These are phyloP conservation scores for Bubo bubo DNA, from an alignment of 2,113 vertebrate species.

Conservation along the genomic window DNA sequence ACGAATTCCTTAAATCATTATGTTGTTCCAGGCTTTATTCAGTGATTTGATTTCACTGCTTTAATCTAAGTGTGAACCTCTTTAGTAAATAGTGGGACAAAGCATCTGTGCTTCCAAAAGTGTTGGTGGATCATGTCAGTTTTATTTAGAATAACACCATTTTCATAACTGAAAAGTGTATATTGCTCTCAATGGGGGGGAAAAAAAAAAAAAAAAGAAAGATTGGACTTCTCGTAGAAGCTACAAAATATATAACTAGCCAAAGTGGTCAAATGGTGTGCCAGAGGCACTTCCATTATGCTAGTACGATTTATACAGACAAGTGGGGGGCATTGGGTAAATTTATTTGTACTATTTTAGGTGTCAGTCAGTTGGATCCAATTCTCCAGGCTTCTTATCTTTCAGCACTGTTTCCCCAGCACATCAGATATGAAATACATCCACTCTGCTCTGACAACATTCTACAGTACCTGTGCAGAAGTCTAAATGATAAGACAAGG, in stretches of 20 bases:
- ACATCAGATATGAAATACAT: not conserved
- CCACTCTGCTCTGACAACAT: not conserved
- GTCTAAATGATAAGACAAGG: not conserved
- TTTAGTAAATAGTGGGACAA: slow-evolving; percentile 71
- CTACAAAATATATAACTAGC: not conserved
- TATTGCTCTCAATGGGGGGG: not conserved
- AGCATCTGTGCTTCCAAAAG: slow-evolving; percentile 70
- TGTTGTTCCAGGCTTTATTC: slow-evolving; percentile 57
- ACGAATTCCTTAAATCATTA: slow-evolving; percentile 44
- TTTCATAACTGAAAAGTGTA: slow-evolving; percentile 37
- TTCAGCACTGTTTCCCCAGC: not conserved
- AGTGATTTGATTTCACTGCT: slow-evolving; percentile 66
- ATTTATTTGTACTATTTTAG: not conserved
- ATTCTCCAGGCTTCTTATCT: not conserved
- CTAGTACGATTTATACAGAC: not conserved
- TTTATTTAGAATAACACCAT: slow-evolving; percentile 64
- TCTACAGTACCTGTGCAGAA: not conserved
- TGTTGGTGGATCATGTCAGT: slow-evolving; percentile 63
- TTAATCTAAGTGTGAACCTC: slow-evolving; percentile 66
- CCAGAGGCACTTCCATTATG: not conserved
- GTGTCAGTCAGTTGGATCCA: not conserved
- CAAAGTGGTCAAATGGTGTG: not conserved
- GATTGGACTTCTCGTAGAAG: not conserved
- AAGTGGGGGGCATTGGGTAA: not conserved
- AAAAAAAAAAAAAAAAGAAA: not conserved